Evolutionary conservation across 2,888 invertebrate species (phyloP), one percentile per base, ranked within the genome.

Genomic region (Onchidella celtica): DNA sequence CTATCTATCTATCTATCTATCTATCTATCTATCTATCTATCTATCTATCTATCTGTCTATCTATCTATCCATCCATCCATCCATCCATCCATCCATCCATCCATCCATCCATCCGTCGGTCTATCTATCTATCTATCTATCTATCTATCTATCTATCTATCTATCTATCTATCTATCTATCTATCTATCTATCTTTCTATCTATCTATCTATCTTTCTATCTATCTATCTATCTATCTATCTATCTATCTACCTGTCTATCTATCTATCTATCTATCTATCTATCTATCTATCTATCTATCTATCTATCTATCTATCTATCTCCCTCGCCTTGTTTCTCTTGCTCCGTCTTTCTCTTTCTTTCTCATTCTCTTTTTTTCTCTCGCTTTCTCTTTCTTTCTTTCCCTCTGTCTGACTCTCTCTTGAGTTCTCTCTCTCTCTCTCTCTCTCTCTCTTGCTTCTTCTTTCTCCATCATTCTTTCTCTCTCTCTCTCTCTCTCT

Each of bases 1-100:
- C 63, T 63, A 27, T 63, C 63, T 63, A 27, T 27, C 63, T 63
- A 27, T 27, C 63, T 63, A 27, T 63, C 63, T 27, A 27, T 63
- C 27, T 27, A 21, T 59, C 11, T 21, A 59, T 59, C 59, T 21
- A 59, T 59, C 59, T 21, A 59, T 59, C 59, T 21, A 59, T 59
- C n/a, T n/a, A n/a, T n/a, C n/a, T n/a, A n/a, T n/a, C n/a, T n/a
- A n/a, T n/a, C n/a, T n/a, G n/a, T n/a, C n/a, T n/a, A n/a, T n/a
- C n/a, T n/a, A n/a, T n/a, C n/a, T n/a, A n/a, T n/a, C n/a, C n/a
- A n/a, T n/a, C 59, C n/a, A n/a, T 59, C 59, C n/a, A n/a, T 59
- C 59, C n/a, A n/a, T 59, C 59, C n/a, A n/a, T 59, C 59, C n/a
- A n/a, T 59, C 65, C 24, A 9, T 66, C 34, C 24, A 34, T 66